Evolutionary conservation across 2,113 vertebrate species (phyloP).

Genomic region (Cephalopholis sonnerati): DNA sequence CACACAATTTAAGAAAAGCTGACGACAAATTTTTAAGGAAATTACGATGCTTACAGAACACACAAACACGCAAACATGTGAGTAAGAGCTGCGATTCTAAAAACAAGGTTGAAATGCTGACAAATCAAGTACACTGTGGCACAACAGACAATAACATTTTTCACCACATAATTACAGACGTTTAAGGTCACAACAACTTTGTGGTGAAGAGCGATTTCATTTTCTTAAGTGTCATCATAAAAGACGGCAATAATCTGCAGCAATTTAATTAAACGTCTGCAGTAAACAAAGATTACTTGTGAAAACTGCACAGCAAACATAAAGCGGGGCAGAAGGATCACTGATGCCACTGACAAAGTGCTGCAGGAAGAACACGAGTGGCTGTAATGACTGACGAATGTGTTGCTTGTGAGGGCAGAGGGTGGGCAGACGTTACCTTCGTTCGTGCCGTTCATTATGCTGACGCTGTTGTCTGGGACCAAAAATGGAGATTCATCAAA

Average conservation of each 20-base stretch:
- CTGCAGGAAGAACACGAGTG: conserved; percentile 25
- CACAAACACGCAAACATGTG: background rate
- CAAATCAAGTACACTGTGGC: conserved; percentile 54
- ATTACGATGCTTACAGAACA: conserved; percentile 2
- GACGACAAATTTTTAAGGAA: conserved; percentile 14
- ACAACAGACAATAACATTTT: conserved; percentile 41
- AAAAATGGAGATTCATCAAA: conserved; percentile 95
- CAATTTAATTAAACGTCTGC: conserved; percentile 50
- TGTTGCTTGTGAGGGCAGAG: conserved; percentile 12
- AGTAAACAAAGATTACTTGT: conserved; percentile 39
- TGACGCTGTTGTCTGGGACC: conserved; percentile 91
- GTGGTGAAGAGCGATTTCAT: conserved; percentile 38
- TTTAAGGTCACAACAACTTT: conserved; percentile 47
- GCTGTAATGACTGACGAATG: conserved; percentile 17
- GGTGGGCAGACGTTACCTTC: conserved; percentile 87
- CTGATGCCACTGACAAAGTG: conserved; percentile 26
- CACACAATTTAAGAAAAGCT: conserved; percentile 21
- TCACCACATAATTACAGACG: conserved; percentile 63
- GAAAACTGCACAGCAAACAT: conserved; percentile 19
- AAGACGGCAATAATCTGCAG: conserved; percentile 51
- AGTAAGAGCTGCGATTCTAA: conserved; percentile 15
- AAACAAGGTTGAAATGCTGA: conserved; percentile 66
- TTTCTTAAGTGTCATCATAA: conserved; percentile 65
- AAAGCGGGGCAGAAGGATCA: conserved; percentile 24
- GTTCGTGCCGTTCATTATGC: conserved; percentile 93